phyloP scores from a whole-genome alignment of 1,140 invertebrate species.

The Drosophila aff. region DNA sequence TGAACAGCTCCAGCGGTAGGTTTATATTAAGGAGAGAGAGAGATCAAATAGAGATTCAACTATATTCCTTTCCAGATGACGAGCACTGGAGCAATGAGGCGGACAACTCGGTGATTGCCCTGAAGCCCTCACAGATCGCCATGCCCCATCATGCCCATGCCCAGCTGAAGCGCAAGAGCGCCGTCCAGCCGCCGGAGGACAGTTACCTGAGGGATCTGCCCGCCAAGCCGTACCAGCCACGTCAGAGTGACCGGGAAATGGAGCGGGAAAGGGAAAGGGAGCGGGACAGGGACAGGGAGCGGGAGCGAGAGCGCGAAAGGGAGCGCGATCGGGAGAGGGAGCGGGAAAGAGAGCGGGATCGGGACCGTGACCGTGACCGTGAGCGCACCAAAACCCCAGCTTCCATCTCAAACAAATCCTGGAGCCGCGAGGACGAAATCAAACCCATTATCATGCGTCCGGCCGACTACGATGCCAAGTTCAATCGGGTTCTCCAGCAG shows the following conservation, averaged over 20 bases:
- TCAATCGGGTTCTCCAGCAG: constrained; percentile 77
- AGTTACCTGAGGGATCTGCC: constrained; percentile 79
- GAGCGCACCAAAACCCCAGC: constrained; percentile 69
- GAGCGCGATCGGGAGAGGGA: constrained; percentile 35
- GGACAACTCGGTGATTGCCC: constrained; percentile 80
- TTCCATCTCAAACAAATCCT: constrained; percentile 54
- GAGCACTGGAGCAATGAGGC: constrained; percentile 84
- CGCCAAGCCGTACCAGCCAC: constrained; percentile 76
- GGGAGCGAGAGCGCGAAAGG: constrained; percentile 58
- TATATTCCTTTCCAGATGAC: constrained; percentile 54
- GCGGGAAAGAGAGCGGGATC: constrained; percentile 10
- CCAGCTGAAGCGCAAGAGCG: constrained; percentile 74
- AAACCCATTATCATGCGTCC: constrained; percentile 81
- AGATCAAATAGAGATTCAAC: neutral
- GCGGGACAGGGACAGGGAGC: constrained; percentile 36
- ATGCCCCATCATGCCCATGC: constrained; percentile 65
- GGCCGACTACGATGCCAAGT: constrained; percentile 81
- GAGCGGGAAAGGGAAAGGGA: constrained; percentile 41
- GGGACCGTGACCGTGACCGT: constrained; percentile 20
- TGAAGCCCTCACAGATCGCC: constrained; percentile 80
- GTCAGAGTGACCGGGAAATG: constrained; percentile 53
- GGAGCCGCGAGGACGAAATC: constrained; percentile 79
- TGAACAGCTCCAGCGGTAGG: constrained; percentile 87
- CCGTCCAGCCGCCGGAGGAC: constrained; percentile 80
- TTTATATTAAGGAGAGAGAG: neutral